Base-by-base conservation (phyloP, 1,140 invertebrate species). In the Macrobrachium rosenbergii region DNA sequence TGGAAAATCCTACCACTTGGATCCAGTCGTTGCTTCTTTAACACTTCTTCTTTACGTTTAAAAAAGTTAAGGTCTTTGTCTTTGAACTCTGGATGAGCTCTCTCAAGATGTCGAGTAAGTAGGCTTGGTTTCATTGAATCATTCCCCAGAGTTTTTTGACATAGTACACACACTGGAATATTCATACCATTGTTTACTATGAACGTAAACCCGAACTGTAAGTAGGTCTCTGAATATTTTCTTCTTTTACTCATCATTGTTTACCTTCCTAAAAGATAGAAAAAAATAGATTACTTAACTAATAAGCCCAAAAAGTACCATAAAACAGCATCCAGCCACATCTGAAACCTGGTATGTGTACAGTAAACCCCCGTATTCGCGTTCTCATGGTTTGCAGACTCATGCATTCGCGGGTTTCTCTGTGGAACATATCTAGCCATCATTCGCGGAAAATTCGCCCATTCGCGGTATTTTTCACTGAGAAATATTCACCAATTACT, bases 31-130 rank as follows among this genome's bases (percentile, higher is more conserved):
- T 80, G 19, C 37, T 60, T 63, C 58, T 80, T 80, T 6, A 64
- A 58, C 60, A 80, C 5, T 80, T 6, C 77, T 79, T 79, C 77
- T 59, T 60, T 59, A 79, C 77, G 45, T 19, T 59, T 79, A 19
- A 59, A 79, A 23, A 79, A 79, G 52, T 3, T 11, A 45, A 79
- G 43, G 16, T 37, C 14, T 59, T 2, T 45, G 64, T 77, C 75
- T 77, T 77, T 77, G 75, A 77, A 77, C n/a, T 77, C 43, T n/a
- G 75, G 75, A 52, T 77, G 75, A 77, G 75, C 75, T 77, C 45
- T 77, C 75, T 77, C 75, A 3, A 77, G 8, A 77, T 77, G 43
- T 77, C 75, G 17, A 77, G 75, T 59, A 19, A 77, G 37, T 8
- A 52, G 45, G 75, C 45, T 77, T 77, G 45, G 75, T 43, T 77